Evolutionary conservation across 2,797 vertebrate species (phyloP).

Genomic region (Ataeniobius toweri): DNA sequence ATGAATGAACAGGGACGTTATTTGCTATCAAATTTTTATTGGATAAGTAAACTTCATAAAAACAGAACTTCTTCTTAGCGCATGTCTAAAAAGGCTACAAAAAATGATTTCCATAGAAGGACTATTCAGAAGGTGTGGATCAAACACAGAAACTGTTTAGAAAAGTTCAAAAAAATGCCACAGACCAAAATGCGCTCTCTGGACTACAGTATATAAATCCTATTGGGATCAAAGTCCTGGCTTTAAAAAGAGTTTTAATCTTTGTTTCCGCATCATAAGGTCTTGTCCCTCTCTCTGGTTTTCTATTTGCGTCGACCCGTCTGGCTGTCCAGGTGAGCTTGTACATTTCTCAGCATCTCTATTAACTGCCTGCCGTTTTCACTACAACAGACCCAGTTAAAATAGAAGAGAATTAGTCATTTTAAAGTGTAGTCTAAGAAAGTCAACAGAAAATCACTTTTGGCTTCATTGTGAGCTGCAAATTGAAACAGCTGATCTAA

Average conservation of each 20-base stretch:
- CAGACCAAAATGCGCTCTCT: not conserved
- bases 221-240: not conserved
- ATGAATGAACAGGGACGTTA: not conserved
- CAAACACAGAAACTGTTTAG: not conserved
- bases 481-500: not conserved
- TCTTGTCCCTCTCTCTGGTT: not conserved
- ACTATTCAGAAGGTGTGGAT: too few species aligned
- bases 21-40: not conserved
- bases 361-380: constrained; percentile 73
- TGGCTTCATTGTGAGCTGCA: not conserved
- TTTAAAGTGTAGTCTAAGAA: not conserved
- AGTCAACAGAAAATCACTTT: not conserved
- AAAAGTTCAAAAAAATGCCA: not conserved
- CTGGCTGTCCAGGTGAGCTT: constrained; percentile 71
- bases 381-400: constrained; percentile 45
- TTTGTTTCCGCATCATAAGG: not conserved
- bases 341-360: constrained; percentile 72
- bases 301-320: constrained; percentile 45
- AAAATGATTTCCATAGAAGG: not conserved
- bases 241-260: not conserved
- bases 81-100: not conserved
- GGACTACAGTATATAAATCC: not conserved
- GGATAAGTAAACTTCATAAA: not conserved
- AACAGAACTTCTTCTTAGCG: not conserved
- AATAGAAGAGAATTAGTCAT: not conserved